Conservation (phyloP, 2,888 invertebrate species). For the Litoditis marina region DNA sequence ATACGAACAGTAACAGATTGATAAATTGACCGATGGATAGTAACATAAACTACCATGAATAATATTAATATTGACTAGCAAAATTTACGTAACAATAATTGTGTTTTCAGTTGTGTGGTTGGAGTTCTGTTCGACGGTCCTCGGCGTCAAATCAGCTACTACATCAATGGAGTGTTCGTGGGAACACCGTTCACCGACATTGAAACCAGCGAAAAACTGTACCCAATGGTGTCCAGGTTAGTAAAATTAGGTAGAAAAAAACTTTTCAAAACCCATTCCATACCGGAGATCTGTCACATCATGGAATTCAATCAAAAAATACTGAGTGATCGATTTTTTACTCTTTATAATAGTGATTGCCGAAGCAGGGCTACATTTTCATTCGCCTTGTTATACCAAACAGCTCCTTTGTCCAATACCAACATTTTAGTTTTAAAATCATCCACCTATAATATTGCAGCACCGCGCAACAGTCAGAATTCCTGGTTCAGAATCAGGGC, state of each 20-base stretch:
- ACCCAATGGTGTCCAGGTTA: slow-evolving; percentile 27
- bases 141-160: slow-evolving; percentile 13
- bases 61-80: too few relatives aligned
- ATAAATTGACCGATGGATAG: too few relatives aligned
- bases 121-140: slow-evolving; percentile 26
- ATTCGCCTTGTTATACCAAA: too few relatives aligned
- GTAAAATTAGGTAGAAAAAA: neutral
- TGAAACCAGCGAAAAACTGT: slow-evolving; percentile 12
- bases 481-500: neutral
- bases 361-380: too few relatives aligned
- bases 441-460: slow-evolving; percentile 1
- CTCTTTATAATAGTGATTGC: too few relatives aligned
- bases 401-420: too few relatives aligned
- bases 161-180: slow-evolving; percentile 13
- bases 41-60: too few relatives aligned
- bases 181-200: slow-evolving; percentile 26
- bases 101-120: slow-evolving; percentile 9
- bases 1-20: too few relatives aligned
- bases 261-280: too few relatives aligned
- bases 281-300: too few relatives aligned
- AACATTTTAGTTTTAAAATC: neutral
- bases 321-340: neutral
- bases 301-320: too few relatives aligned
- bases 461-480: slow-evolving; percentile 7
- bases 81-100: too few relatives aligned